Evolutionary conservation across 2,113 vertebrate species (phyloP).

Genomic region (Antigone vipio): DNA sequence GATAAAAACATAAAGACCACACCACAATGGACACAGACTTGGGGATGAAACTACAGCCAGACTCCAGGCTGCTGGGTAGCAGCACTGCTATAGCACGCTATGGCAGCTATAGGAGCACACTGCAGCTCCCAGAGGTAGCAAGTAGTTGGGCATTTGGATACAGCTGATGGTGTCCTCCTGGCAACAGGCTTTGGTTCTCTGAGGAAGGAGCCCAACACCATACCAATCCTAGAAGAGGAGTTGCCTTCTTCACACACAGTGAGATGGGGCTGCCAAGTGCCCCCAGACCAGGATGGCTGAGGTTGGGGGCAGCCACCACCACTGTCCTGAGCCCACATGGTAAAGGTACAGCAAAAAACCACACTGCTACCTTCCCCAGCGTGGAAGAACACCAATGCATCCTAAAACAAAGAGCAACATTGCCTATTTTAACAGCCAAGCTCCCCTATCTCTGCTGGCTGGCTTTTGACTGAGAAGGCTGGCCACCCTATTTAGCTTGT

Average conservation of each 20-base stretch:
- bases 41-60: background rate
- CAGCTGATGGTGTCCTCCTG: fast-evolving
- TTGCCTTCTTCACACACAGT: fast-evolving
- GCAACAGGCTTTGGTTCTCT: fast-evolving
- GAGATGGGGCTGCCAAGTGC: fast-evolving
- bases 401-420: fast-evolving
- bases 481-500: background rate
- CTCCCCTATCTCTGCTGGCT: background rate
- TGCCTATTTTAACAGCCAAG: background rate
- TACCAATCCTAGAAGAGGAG: background rate
- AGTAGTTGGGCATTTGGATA: background rate
- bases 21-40: background rate
- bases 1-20: background rate
- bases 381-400: fast-evolving
- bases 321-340: fast-evolving
- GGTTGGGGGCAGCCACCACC: background rate
- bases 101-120: background rate
- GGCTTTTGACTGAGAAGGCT: background rate
- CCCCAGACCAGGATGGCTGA: no score
- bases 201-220: background rate
- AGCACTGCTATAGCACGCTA: background rate
- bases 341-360: background rate
- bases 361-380: background rate
- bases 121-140: fast-evolving
- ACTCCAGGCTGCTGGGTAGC: background rate